Evolutionary conservation across 2,797 vertebrate genomes (phyloP).

Genomic region (Triplophysa bombifrons): DNA sequence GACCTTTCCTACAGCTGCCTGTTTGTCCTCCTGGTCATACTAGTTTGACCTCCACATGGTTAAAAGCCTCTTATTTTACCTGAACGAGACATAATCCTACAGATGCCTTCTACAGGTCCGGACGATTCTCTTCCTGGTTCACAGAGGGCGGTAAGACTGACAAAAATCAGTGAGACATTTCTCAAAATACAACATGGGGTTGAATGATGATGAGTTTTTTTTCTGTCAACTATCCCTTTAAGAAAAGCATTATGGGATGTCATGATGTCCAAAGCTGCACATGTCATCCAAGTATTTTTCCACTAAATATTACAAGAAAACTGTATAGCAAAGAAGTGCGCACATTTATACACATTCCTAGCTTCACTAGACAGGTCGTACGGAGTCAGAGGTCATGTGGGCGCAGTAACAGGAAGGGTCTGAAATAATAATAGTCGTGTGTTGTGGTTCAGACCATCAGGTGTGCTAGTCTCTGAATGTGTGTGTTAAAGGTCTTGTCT

Average conservation of each 20-base stretch:
- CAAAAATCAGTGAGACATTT: no score
- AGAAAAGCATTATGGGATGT: not conserved
- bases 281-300: not conserved
- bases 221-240: no score
- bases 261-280: not conserved
- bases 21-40: constrained; percentile 3
- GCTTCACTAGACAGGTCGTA: not conserved
- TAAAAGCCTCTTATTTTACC: constrained; percentile 28
- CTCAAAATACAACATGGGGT: not conserved
- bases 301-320: no score
- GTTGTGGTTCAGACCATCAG: not conserved
- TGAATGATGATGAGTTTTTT: not conserved
- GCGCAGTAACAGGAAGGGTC: constrained; percentile 32
- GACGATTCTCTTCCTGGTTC: constrained; percentile 2
- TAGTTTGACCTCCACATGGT: not conserved
- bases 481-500: constrained; percentile 30
- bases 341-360: not conserved
- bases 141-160: no score
- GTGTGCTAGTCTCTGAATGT: constrained; percentile 1
- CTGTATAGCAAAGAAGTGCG: not conserved
- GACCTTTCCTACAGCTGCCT: not conserved
- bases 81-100: constrained; percentile 22
- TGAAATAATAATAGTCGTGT: constrained; percentile 21
- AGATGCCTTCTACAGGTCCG: not conserved
- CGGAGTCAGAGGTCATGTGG: constrained; percentile 30